Percentiles rank a stretch among this genome's conserved stretches.
phyloP scores from a whole-genome alignment of 1,140 invertebrate species.

The Radopholus similis region DNA sequence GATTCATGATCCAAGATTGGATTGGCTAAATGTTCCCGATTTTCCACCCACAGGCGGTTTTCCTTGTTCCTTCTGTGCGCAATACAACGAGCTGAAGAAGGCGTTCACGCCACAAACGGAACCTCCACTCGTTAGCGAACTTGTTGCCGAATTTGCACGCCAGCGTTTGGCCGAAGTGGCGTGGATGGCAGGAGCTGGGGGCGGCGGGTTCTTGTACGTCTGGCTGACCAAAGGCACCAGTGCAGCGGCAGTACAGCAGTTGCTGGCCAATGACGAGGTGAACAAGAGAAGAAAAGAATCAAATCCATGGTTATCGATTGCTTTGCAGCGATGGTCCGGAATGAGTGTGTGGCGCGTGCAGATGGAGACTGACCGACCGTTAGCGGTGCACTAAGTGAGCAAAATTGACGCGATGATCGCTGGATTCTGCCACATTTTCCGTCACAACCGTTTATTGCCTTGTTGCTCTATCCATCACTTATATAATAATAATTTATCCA shows the following conservation, averaged over 20 bases:
- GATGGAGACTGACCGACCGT: neutral
- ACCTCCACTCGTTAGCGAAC: slow-evolving; percentile 23
- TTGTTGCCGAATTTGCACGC: slow-evolving; percentile 16
- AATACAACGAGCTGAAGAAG: slow-evolving; percentile 39
- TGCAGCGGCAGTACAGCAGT: slow-evolving; percentile 5
- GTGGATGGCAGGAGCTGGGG: slow-evolving; percentile 46
- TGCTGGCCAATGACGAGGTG: slow-evolving; percentile 4
- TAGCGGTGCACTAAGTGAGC: neutral
- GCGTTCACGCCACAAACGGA: slow-evolving; percentile 28
- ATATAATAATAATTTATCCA: too few species aligned
- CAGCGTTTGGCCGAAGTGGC: slow-evolving; percentile 10
- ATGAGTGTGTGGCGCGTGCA: slow-evolving; percentile 2
- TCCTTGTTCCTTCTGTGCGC: slow-evolving; percentile 10
- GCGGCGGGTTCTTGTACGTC: slow-evolving; percentile 42
- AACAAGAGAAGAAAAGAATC: neutral
- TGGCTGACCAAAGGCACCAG: slow-evolving; percentile 21
- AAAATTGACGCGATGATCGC: too few species aligned
- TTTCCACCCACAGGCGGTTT: slow-evolving; percentile 5
- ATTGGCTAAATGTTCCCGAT: neutral
- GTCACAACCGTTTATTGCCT: too few species aligned
- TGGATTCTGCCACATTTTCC: neutral
- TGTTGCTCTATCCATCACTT: too few species aligned
- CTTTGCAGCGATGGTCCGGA: neutral
- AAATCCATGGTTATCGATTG: too few species aligned
- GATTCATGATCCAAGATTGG: neutral